Evolutionary conservation across 1,140 invertebrate species (phyloP), one percentile per base, ranked within the genome.

Genomic region (Drosophila tristis): DNA sequence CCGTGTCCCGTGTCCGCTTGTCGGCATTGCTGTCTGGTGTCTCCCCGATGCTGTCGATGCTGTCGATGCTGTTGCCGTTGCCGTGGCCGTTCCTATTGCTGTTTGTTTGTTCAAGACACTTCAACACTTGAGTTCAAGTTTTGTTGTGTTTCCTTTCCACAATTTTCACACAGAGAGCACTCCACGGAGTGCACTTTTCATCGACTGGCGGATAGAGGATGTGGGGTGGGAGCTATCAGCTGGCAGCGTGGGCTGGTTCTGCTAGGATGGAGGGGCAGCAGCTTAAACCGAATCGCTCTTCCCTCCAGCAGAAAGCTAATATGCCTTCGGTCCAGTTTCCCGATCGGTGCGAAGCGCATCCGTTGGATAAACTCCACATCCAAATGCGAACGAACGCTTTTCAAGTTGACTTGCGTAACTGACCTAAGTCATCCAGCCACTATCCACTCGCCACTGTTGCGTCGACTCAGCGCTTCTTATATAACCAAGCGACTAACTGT

Each of bases 71-170:
- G 61, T 68, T 78, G 55, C 49, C 44, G 31, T 49, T 66, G 51
- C 49, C 39, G 25, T 49, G 61, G 53, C 48, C 64, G 55, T 54
- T 44, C 45, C 43, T 57, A 59, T 56, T 59, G 64, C 78, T 84
- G 80, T 84, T 86, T 86, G 78, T 87, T 86, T 86, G 82, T 71
- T 75, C 65, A 78, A 87, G 74, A 72, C 71, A 86, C 81, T 81
- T 86, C 81, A 87, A 75, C 82, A 86, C 81, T 86, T 72, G 56
- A 78, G 55, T 74, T 81, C 68, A 86, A 72, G 68, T 87, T 64
- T 61, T 68, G 55, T 78, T 74, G 64, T 64, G 58, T 87, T 87
- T 78, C 78, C 82, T 86, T 86, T 86, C 74, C 58, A 63, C 61
- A 78, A 48, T 85, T 85, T 86, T 86, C 77, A 72, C 74, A 68